Base-by-base conservation (phyloP, 2,113 vertebrate genomes). In the Conger conger region DNA sequence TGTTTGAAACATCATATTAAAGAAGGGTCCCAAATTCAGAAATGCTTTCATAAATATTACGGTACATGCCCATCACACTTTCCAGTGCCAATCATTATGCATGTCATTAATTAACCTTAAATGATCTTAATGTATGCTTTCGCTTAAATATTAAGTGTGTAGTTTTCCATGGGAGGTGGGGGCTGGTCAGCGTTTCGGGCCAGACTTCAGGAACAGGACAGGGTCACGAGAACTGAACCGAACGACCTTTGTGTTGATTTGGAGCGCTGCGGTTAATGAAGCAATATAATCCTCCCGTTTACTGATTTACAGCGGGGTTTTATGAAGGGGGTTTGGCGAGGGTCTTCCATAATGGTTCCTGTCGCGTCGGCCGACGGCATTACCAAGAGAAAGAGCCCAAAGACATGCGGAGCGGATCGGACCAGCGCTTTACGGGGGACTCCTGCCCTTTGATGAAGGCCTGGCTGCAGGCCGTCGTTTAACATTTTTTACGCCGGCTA, bases 381-480 rank as follows among this genome's bases (percentile, higher is more conserved):
- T 96, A 96, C 96, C 95, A 94, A 95, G 94, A 96, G 95, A 97
- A 96, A 96, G 95, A 94, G 90, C 91, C 90, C 87, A 91, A 94
- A 95, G 94, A 89, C 90, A 88, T 89, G 83, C 91, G 86, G 94
- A 92, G 93, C 92, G 91, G 93, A 83, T 89, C 87, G 45, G 40
- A 77, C 88, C 86, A 86, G 92, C 90, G 89, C 92, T 88, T 91
- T 95, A 94, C 93, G 92, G 95, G 95, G 90, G 92, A 94, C 92
- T 86, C 92, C 90, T 1, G 88, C 90, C 93, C 96, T 99, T 99
- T 98, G 97, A 97, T 97, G 96, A 97, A 92, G 96, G 94, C 95
- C 94, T 95, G 95, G 96, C 97, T 94, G 87, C 93, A 92, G 96
- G 96, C 96, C 95, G 96, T 97, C 94, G 93, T 96, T 96, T 96